Evolutionary conservation across 2,113 vertebrate genomes (phyloP), one percentile per base, ranked within the genome.

Genomic region (Mustelus asterias): DNA sequence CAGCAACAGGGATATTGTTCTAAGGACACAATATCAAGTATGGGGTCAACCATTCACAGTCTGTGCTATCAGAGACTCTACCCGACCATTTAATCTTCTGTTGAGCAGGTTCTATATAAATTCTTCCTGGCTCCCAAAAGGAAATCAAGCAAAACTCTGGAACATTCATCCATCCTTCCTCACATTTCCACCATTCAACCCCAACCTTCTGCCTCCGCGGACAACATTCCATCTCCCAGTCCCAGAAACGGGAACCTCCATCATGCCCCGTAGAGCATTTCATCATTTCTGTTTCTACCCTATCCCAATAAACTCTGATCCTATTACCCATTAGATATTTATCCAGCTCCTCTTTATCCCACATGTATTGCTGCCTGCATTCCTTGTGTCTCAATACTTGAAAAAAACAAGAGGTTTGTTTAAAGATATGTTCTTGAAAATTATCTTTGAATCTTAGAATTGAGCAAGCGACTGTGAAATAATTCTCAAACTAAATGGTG

Each of bases 161-260:
- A 63, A 65, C 58, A 54, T 4, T 54, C 48, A 65, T 93, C 65
- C 9, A 67, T 67, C 78, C 78, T 41, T 83, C 78, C 16, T 83
- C 89, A 65, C 22, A 93, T 93, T 93, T 93, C n/a, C 60, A 93
- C 89, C 41, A 83, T 83, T 83, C 80, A 83, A 83, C 80, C 78
- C 80, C 9, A n/a, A 37, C 60, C 60, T 65, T 37, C 89, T 37
- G 33, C 60, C 89, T 65, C 33, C 7, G 3, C 33, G 41, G 60
- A 65, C 29, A 93, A 93, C 89, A 65, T 93, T 93, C 60, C 88
- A 37, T 93, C 60, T 93, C 89, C 63, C 48, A 60, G 60, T 7
- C 33, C 63, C 37, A 58, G 54, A 90, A 60, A 90, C 54, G 60
- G 88, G 54, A 90, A 90, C 26, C 54, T 60, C 54, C 58, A 90